Evolutionary conservation across 2,113 vertebrate genomes (phyloP), one percentile per base, ranked within the genome.

Genomic region (Procavia capensis): DNA sequence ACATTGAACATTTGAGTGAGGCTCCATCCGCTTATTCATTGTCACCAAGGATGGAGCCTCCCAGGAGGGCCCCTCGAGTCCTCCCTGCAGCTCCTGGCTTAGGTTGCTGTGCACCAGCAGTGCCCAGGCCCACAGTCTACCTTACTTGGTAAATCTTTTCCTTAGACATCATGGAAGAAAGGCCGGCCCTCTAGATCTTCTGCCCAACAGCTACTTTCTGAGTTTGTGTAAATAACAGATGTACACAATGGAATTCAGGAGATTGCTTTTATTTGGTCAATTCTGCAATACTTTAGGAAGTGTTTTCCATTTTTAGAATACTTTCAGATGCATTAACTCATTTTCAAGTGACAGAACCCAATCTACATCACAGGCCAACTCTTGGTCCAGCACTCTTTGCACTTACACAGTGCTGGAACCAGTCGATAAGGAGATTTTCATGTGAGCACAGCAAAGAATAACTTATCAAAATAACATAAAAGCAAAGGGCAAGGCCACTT

Each of bases 1-100:
- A 27, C 19, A 3, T 4, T 4, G 0, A 66, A 19, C 9, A 2
- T 3, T 4, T 10, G 20, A 22, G 0, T 3, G 1, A 27, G 2
- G 6, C 8, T 19, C 29, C 10, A 24, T 39, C 14, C 61, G 79
- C 34, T 13, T 34, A 39, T 6, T 2, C 0, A 0, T 0, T 29
- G 74, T 31, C 6, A 34, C 27, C 39, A 34, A 6, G 14, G 8
- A 68, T n/a, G 34, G 64, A 1, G 34, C 5, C 29, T 31, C 47
- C 43, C 22, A 24, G 4, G 1, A 1, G 4, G 54, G 25, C 50
- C 6, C 36, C 7, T 2, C n/a, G 1, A 4, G 2, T 63, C 9
- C 36, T 34, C 17, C 6, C 5, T 5, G 11, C 16, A 9, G 41
- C 2, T 2, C 29, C 29, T 25, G 16, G 25, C 3, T 20, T 10